Base-by-base conservation (phyloP, 1,140 invertebrate species). In the Scaptodrosophila lebanonensis region DNA sequence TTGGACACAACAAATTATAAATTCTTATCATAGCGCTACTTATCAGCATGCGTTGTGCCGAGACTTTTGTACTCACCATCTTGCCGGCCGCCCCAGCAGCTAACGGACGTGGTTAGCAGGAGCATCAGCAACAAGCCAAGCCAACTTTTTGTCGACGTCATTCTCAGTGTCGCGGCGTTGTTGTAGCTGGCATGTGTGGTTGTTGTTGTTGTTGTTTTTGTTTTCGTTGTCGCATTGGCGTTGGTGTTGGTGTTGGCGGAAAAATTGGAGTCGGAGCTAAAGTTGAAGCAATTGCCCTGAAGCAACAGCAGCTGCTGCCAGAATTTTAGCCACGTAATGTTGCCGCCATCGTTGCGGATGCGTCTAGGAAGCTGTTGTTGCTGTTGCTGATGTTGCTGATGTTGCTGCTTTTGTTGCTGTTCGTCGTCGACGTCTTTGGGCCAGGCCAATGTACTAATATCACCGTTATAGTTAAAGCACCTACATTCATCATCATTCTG, bases 391-490 rank as follows among this genome's bases (percentile, higher is more conserved):
- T 39, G 15, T 13, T 36, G 38, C n/a, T 49, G 22, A 11, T 33
- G 33, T 36, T 62, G 35, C 29, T 36, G 47, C 22, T 42, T 15
- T 47, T 56, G 57, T 39, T 75, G 20, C 42, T 51, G 47, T 45
- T 64, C 22, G 20, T 36, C 36, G 36, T 63, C 35, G 13, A 50
- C 32, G 58, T 54, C 51, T 59, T 57, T 61, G 32, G 32, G 12
- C 8, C 32, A 33, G 32, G 32, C 51, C 61, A 60, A 47, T 50
- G 51, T 57, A 82, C 75, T 77, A 85, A 83, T 85, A 85, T 85
- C 83, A 85, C 83, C 72, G 66, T 83, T 84, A 68, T 71, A 76
- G 68, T 77, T 85, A 85, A 83, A 85, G 83, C 83, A 85, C 83
- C 83, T 85, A 77, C 82, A 85, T 83, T 85, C 82, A 77, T 83